These are phyloP conservation scores for Mesorhabditis sp. DNA, from an alignment of 2,888 invertebrate species.

Conservation along the genomic window DNA sequence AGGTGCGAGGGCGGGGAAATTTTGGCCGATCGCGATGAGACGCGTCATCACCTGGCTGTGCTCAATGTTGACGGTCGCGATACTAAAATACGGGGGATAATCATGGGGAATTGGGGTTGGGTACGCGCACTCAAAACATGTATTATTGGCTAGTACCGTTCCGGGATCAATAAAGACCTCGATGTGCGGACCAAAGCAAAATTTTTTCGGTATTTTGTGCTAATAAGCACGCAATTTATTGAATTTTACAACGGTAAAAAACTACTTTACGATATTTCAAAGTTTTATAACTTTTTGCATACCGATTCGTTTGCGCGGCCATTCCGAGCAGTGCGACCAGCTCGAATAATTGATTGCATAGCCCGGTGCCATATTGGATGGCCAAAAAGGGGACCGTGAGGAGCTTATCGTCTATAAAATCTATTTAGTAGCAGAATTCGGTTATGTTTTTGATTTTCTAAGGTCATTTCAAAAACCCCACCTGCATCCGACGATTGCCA, in stretches of 20 bases:
- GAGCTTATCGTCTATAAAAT: not conserved
- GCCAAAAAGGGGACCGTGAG: not conserved
- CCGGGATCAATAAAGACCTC: no score
- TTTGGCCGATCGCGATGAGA: not conserved
- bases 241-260: no score
- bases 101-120: no score
- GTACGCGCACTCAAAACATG: no score
- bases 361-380: not conserved
- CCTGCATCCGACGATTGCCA: no score
- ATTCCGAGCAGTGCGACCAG: not conserved
- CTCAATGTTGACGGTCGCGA: not conserved
- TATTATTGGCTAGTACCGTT: no score
- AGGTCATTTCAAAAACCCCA: no score
- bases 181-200: no score
- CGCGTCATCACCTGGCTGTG: not conserved
- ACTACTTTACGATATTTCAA: no score
- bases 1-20: not conserved
- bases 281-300: not conserved
- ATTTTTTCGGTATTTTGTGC: no score
- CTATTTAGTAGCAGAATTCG: not conserved
- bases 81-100: not conserved
- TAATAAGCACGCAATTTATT: no score
- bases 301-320: not conserved
- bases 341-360: conserved; percentile 1
- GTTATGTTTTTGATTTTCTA: no score